phyloP scores from a whole-genome alignment of 2,797 vertebrate species.

The Gambelia wislizenii region DNA sequence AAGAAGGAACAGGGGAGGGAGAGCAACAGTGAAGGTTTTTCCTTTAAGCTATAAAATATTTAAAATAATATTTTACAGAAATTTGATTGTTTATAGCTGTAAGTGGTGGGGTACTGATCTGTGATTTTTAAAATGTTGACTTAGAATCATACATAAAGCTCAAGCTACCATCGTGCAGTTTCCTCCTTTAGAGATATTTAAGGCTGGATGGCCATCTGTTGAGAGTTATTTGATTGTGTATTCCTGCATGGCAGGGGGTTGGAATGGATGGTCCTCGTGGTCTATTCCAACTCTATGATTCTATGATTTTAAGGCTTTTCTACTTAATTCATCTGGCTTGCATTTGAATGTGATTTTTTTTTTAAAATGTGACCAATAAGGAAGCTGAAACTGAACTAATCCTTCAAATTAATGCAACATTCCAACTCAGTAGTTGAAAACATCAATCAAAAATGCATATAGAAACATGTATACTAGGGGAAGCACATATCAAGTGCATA shows the following conservation, averaged over 20 bases:
- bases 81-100: background rate
- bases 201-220: too few species aligned
- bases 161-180: rapidly evolving
- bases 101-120: background rate
- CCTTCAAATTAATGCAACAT: background rate
- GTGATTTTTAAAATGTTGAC: background rate
- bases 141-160: background rate
- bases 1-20: background rate
- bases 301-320: too few species aligned
- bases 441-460: background rate
- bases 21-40: background rate
- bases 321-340: too few species aligned
- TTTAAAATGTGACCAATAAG: too few species aligned
- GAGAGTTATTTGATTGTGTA: too few species aligned
- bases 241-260: too few species aligned
- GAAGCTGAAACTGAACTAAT: background rate
- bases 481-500: background rate
- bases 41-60: constrained; percentile 18
- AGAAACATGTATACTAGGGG: background rate
- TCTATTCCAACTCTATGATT: too few species aligned
- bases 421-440: too few species aligned
- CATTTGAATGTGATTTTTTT: too few species aligned
- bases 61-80: background rate
- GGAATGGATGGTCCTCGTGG: too few species aligned
- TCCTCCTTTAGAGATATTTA: too few species aligned